phyloP scores from a whole-genome alignment of 2,113 vertebrate species.

The Ceyx cyanopectus region DNA sequence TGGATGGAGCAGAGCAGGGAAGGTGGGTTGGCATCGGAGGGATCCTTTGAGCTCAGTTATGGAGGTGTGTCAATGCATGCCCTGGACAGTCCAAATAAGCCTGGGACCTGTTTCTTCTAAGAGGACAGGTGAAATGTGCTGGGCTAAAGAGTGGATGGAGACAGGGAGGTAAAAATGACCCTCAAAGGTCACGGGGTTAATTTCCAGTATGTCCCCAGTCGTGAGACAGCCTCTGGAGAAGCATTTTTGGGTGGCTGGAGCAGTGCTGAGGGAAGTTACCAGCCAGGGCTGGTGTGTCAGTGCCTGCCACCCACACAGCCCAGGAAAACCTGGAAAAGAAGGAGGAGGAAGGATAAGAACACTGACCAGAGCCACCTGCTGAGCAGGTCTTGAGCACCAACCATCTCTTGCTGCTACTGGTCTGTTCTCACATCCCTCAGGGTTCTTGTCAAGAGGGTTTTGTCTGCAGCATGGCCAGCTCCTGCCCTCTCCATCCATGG shows the following conservation, averaged over 20 bases:
- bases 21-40: not conserved
- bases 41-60: rapidly evolving
- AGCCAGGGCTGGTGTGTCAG: rapidly evolving
- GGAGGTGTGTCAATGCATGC: rapidly evolving
- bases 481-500: rapidly evolving
- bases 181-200: constrained; percentile 56
- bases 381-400: not conserved
- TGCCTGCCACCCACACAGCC: not conserved
- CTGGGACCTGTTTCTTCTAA: not conserved
- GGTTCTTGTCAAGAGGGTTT: not conserved
- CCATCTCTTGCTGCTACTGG: not conserved
- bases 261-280: not conserved
- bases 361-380: not conserved
- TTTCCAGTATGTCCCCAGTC: constrained; percentile 27
- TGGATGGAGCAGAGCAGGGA: not conserved
- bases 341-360: not conserved
- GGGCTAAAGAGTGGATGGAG: not conserved
- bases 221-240: not conserved
- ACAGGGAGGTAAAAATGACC: not conserved
- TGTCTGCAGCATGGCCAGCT: rapidly evolving
- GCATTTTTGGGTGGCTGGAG: not conserved
- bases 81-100: not conserved
- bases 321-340: not conserved
- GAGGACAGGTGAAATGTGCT: not conserved
- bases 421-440: not conserved